Evolutionary conservation across 64 coral and sea anemone species (phyloP), one percentile per base, ranked within the genome.

Genomic region (Pocillopora verrucosa): DNA sequence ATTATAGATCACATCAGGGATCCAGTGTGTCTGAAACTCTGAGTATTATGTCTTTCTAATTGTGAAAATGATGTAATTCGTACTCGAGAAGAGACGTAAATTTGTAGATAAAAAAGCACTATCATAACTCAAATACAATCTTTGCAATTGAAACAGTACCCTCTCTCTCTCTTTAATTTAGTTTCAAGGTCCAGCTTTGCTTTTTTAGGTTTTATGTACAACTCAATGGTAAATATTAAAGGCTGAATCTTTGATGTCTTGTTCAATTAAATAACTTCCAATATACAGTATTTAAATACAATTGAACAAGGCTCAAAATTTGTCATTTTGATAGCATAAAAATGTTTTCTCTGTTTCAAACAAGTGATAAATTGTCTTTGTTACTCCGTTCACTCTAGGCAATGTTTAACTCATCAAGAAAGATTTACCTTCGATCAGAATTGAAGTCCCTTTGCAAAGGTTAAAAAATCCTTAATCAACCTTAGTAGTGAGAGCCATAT

Each of bases 191-290:
- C 67, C 63, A 69, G 80, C 82, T 85, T 38, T 22, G 65, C 36
- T 58, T 61, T 30, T 36, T 25, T 85, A 22, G 72, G 37, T 85
- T 68, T 72, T 85, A 85, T 85, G 82, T 85, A 85, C 82, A 85
- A 17, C 70, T 84, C 36, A 69, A 72, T 56, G 25, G 82, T 72
- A 84, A 83, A 84, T 85, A 85, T 56, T 3, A 16, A 20, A 41
- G 57, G 51, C 11, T 57, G 20, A 56, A 72, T 34, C 41, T 72
- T 36, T 56, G 17, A 72, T 7, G 36, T 10, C 38, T 56, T 65
- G 64, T 70, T 85, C 65, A 85, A 72, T 85, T 85, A 85, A 85
- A 85, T 85, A 85, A 85, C 82, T 85, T 85, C 36, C 69, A 85
- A 85, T 24, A 57, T 85, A 72, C 64, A 70, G 65, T 5, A 63